These are phyloP conservation scores for Zoanthus solanderi DNA, from an alignment of 92 coral and sea anemone species.

Conservation along the genomic window DNA sequence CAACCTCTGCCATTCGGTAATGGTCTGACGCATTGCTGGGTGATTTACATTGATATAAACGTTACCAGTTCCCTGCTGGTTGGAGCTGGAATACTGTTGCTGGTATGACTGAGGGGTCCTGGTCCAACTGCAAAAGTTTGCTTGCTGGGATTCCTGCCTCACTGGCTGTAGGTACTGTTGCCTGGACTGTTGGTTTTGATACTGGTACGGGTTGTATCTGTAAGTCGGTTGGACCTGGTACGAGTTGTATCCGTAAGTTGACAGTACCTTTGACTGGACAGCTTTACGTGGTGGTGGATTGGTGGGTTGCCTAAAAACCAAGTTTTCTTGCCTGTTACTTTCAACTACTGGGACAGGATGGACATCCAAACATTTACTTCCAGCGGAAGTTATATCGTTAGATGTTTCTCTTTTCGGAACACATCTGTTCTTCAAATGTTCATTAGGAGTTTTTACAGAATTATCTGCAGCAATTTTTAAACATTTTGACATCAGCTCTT, in stretches of 20 bases:
- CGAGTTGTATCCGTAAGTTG: conserved; percentile 14
- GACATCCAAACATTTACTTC: neutral
- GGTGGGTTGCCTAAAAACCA: conserved; percentile 13
- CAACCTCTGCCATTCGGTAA: conserved; percentile 35
- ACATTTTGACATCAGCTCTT: neutral
- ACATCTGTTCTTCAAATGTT: neutral
- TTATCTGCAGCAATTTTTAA: neutral
- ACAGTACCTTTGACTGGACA: neutral
- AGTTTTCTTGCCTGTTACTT: neutral
- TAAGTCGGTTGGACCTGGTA: neutral
- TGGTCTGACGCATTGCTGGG: conserved; percentile 43
- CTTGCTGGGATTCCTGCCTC: conserved; percentile 4
- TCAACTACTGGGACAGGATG: conserved; percentile 25
- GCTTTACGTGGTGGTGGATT: conserved; percentile 6
- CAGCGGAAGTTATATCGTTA: neutral
- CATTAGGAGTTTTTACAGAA: neutral
- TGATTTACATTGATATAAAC: conserved; percentile 40
- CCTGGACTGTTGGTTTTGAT: neutral
- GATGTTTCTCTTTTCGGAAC: neutral
- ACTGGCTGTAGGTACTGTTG: neutral
- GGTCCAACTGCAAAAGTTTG: neutral
- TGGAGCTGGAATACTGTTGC: neutral
- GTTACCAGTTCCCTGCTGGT: neutral
- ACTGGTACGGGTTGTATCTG: conserved; percentile 28
- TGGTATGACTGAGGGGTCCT: neutral